Evolutionary conservation across 2,888 invertebrate genomes (phyloP).

Genomic region (Neoascia interrupta): DNA sequence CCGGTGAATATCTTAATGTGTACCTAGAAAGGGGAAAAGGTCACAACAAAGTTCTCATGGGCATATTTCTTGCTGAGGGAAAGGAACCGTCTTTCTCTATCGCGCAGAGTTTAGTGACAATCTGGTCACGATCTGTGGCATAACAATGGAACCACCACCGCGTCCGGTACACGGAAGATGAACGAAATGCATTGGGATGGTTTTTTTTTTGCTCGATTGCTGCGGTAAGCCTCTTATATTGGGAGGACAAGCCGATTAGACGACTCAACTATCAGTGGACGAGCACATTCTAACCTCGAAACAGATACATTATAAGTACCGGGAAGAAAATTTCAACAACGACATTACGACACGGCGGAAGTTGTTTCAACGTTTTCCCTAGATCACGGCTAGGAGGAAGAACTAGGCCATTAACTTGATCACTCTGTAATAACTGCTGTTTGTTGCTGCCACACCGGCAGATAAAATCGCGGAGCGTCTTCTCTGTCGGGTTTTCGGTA

Average conservation of each 20-base stretch:
- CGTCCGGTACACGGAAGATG: slow-evolving; percentile 63
- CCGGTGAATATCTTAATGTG: slow-evolving; percentile 53
- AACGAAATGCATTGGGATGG: slow-evolving; percentile 40
- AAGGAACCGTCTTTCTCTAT: slow-evolving; percentile 33
- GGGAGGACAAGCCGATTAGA: slow-evolving; percentile 58
- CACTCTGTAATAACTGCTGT: slow-evolving; percentile 53
- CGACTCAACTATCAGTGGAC: slow-evolving; percentile 61
- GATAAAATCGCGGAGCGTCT: slow-evolving; percentile 46
- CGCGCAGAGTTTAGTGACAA: slow-evolving; percentile 61
- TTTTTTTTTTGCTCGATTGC: slow-evolving; percentile 16
- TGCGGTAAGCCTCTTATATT: slow-evolving; percentile 60
- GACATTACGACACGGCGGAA: slow-evolving; percentile 58
- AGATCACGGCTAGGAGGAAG: slow-evolving; percentile 30
- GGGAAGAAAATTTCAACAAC: slow-evolving; percentile 21
- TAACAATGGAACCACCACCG: slow-evolving; percentile 61
- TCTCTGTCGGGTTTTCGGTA: slow-evolving; percentile 18
- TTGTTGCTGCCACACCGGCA: slow-evolving; percentile 41
- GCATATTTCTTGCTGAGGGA: slow-evolving; percentile 21
- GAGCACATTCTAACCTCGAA: slow-evolving; percentile 26
- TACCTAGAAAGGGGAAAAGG: slow-evolving; percentile 48
- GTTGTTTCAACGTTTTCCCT: slow-evolving; percentile 44
- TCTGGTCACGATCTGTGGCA: slow-evolving; percentile 67
- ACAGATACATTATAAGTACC: slow-evolving; percentile 24
- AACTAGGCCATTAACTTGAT: slow-evolving; percentile 67
- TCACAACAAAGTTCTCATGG: slow-evolving; percentile 59